These are phyloP conservation scores for Bergia sp. DNA, from an alignment of 92 coral and sea anemone species.

Conservation along the genomic window DNA sequence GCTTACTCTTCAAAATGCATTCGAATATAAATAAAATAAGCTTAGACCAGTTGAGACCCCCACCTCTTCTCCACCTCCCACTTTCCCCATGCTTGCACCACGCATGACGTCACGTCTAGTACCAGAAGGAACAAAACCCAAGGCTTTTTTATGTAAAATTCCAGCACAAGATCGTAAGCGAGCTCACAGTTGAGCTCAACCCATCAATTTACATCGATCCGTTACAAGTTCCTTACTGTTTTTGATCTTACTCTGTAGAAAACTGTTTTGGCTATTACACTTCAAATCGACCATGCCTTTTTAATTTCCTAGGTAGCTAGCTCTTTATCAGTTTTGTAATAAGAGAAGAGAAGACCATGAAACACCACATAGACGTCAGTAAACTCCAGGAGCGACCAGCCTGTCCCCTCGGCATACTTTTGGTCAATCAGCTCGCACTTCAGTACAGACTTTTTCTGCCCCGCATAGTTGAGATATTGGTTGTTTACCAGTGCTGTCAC, in stretches of 20 bases:
- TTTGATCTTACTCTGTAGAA: background rate
- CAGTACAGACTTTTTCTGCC: background rate
- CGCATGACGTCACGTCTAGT: background rate
- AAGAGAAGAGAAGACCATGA: background rate
- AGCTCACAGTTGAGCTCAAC: background rate
- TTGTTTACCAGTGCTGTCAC: no score
- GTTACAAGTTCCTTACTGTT: background rate
- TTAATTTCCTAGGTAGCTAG: no score
- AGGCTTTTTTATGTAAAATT: no score
- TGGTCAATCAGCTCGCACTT: background rate
- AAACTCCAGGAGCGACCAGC: background rate
- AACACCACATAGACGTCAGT: background rate
- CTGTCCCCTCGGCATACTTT: background rate
- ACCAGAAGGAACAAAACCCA: background rate
- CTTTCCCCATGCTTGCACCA: background rate
- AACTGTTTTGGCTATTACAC: no score
- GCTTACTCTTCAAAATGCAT: background rate
- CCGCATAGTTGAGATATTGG: background rate
- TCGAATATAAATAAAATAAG: no score
- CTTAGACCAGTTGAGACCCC: no score
- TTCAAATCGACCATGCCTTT: no score
- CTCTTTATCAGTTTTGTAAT: no score
- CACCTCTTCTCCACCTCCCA: background rate
- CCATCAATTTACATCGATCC: no score
- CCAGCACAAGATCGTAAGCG: background rate